phyloP scores from a whole-genome alignment of 2,113 vertebrate genomes.

The Parotia lawesii region DNA sequence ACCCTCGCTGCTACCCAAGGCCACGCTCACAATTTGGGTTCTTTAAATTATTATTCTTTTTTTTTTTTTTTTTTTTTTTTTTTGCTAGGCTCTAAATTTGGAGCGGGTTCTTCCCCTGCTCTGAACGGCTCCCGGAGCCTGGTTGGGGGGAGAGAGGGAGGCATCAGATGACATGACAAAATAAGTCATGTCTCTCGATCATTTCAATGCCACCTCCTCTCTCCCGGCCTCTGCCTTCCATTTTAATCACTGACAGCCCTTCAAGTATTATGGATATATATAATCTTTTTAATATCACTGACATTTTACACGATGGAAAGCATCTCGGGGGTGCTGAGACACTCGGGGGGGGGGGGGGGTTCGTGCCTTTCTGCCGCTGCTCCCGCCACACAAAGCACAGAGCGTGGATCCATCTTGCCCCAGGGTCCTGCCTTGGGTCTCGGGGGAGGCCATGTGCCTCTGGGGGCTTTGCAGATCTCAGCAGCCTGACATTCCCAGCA shows the following conservation, averaged over 20 bases:
- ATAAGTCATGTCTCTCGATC: slow-evolving; percentile 35
- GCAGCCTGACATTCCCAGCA: background rate
- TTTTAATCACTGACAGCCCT: slow-evolving; percentile 47
- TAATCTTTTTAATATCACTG: slow-evolving; percentile 19
- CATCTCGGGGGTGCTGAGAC: background rate
- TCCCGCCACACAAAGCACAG: rapidly evolving
- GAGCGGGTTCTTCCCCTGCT: slow-evolving; percentile 10
- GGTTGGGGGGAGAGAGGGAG: background rate
- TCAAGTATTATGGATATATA: slow-evolving; percentile 5
- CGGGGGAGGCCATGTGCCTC: rapidly evolving
- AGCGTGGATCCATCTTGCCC: background rate
- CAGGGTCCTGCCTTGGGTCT: background rate
- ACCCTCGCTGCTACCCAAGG: background rate
- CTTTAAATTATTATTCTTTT: background rate
- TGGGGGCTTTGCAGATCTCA: background rate
- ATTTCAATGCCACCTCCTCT: slow-evolving; percentile 29
- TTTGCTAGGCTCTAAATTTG: background rate
- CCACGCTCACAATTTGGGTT: background rate
- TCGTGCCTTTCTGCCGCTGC: background rate
- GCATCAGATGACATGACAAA: slow-evolving; percentile 51
- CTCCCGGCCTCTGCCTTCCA: slow-evolving; percentile 45
- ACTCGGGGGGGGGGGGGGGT: background rate
- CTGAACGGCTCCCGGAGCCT: background rate
- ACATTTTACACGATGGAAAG: slow-evolving; percentile 22
- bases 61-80: too few species aligned